These are phyloP conservation scores for Xylota sylvarum DNA, from an alignment of 2,888 invertebrate genomes.

Conservation along the genomic window DNA sequence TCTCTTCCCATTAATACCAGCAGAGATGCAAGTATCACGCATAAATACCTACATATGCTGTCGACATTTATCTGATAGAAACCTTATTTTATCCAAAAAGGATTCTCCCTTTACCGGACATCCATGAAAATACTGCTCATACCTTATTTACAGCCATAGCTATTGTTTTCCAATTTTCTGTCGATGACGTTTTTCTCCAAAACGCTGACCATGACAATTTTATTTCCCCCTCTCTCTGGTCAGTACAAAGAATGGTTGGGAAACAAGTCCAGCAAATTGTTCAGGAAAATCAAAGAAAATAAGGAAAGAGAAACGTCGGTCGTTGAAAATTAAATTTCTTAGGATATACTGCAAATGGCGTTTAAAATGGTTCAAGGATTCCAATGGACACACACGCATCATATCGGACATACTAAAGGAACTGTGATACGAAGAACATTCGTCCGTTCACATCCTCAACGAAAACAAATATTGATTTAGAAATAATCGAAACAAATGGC, in stretches of 20 bases:
- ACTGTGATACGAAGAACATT: not conserved
- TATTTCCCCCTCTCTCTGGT: not conserved
- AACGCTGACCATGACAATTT: conserved; percentile 48
- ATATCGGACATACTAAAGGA: not conserved
- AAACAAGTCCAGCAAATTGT: conserved; percentile 33
- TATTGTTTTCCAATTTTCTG: conserved; percentile 37
- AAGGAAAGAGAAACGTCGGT: not conserved
- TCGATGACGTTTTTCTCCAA: conserved; percentile 14
- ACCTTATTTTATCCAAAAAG: not conserved
- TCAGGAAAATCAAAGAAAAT: conserved; percentile 8
- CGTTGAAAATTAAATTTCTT: conserved; percentile 45
- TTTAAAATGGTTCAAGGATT: conserved; percentile 58
- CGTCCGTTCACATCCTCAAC: not conserved
- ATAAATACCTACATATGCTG: not conserved
- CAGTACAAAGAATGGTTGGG: not conserved
- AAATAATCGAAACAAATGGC: conserved; percentile 67
- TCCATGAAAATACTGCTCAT: not conserved
- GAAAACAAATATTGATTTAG: conserved; percentile 68
- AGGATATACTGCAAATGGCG: conserved; percentile 45
- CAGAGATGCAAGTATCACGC: too few relatives aligned
- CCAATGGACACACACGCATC: conserved; percentile 3
- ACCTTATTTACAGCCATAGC: conserved; percentile 31
- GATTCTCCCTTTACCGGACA: not conserved
- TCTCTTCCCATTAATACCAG: too few relatives aligned
- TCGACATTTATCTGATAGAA: conserved; percentile 6